Conservation (phyloP, 2,113 vertebrate genomes). For the Chaetorhynchus papuensis region DNA sequence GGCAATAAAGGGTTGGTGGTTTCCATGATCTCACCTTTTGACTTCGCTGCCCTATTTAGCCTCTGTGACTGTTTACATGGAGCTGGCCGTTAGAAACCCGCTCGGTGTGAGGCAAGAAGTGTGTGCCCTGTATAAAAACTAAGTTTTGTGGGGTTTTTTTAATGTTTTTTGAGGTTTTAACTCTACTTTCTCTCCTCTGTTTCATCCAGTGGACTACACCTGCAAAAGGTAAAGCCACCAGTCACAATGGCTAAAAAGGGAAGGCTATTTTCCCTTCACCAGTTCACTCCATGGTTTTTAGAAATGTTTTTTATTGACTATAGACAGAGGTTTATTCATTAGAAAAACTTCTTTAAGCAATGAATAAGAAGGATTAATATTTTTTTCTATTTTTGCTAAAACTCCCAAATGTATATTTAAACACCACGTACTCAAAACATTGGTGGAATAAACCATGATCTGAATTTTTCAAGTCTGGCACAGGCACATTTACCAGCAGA, state of each 20-base stretch:
- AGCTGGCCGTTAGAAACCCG: neutral
- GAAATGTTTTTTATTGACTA: neutral
- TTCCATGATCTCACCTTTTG: slow-evolving; percentile 59
- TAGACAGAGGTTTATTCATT: neutral
- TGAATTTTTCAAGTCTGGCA: neutral
- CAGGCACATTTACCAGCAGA: neutral
- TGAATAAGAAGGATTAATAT: neutral
- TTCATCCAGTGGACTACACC: neutral
- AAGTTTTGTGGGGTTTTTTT: neutral
- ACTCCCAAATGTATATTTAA: neutral
- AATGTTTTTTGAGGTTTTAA: neutral
- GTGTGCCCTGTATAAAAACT: neutral
- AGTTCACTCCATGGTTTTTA: neutral
- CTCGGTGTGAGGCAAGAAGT: neutral
- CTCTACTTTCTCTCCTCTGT: neutral
- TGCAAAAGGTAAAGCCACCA: neutral
- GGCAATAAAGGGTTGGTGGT: neutral
- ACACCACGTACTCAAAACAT: neutral
- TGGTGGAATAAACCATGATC: neutral
- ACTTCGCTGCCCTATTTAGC: neutral
- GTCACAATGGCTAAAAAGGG: neutral
- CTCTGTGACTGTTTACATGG: neutral
- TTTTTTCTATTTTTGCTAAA: neutral
- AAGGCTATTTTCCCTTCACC: neutral
- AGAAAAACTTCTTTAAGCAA: neutral